phyloP scores from a whole-genome alignment of 2,797 vertebrate genomes.

The Botia almorhae region DNA sequence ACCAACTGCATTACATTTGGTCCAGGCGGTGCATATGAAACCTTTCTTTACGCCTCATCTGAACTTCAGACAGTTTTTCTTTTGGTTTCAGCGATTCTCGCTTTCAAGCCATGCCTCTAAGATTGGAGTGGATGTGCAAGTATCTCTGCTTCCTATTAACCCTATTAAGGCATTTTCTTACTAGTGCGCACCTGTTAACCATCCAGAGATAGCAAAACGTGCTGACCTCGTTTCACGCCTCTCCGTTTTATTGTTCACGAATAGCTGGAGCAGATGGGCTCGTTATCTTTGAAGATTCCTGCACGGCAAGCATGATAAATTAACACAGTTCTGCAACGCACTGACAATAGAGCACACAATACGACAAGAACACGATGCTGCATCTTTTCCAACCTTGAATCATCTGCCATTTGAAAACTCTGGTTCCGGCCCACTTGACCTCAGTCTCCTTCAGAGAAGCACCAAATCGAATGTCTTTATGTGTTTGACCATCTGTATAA shows the following conservation, averaged over 20 bases:
- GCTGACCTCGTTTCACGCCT: slow-evolving; percentile 84
- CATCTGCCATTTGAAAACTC: slow-evolving; percentile 68
- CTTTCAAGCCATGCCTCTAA: slow-evolving; percentile 18
- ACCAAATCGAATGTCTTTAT: slow-evolving; percentile 75
- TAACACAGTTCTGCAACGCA: slow-evolving; percentile 74
- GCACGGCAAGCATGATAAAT: slow-evolving; percentile 90
- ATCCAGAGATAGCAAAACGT: slow-evolving; percentile 79
- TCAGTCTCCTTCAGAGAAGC: slow-evolving; percentile 57
- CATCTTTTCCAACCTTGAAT: slow-evolving; percentile 69
- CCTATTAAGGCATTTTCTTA: slow-evolving; percentile 79
- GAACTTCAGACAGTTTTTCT: slow-evolving; percentile 1
- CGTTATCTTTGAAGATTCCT: slow-evolving; percentile 92
- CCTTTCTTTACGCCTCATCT: slow-evolving; percentile 10
- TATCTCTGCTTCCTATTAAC: slow-evolving; percentile 82
- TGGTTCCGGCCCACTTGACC: slow-evolving; percentile 26
- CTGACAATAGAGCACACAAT: slow-evolving; percentile 19
- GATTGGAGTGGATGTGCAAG: slow-evolving; percentile 57
- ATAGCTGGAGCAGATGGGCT: slow-evolving; percentile 92
- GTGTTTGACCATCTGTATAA: slow-evolving; percentile 75
- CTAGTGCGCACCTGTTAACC: slow-evolving; percentile 85
- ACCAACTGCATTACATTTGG: not conserved
- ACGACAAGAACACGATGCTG: slow-evolving; percentile 67
- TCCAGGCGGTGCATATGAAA: not conserved
- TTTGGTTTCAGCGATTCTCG: slow-evolving; percentile 10
- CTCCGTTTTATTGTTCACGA: slow-evolving; percentile 88